These are phyloP conservation scores for Betta splendens DNA, from an alignment of 2,797 vertebrate genomes.

Conservation along the genomic window DNA sequence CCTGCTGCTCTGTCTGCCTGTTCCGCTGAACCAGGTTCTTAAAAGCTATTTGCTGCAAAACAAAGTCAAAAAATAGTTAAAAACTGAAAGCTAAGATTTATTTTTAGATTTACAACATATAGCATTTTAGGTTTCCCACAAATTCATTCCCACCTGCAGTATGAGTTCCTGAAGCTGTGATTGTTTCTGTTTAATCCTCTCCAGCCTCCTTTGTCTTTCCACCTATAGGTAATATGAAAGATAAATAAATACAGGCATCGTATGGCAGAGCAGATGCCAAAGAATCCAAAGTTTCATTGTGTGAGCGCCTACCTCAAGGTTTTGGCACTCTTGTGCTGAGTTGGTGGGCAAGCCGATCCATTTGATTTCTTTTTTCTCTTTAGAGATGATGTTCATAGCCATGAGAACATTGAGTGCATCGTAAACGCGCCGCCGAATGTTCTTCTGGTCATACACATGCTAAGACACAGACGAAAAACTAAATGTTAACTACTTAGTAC, in stretches of 20 bases:
- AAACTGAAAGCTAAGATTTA: not conserved
- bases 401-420: slow-evolving; percentile 99
- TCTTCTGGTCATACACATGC: slow-evolving; percentile 99
- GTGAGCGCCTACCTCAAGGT: slow-evolving; percentile 88
- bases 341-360: slow-evolving; percentile 99
- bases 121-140: no score
- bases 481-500: not conserved
- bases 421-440: slow-evolving; percentile 97
- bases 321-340: slow-evolving; percentile 99
- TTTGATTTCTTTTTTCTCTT: slow-evolving; percentile 99
- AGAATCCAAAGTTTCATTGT: not conserved
- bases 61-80: slow-evolving; percentile 20
- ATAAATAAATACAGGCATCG: not conserved
- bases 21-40: slow-evolving; percentile 98
- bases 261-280: not conserved
- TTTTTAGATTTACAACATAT: no score
- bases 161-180: slow-evolving; percentile 99
- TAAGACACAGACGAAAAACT: slow-evolving; percentile 22
- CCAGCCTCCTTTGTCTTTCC: slow-evolving; percentile 94
- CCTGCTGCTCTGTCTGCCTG: slow-evolving; percentile 92
- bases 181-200: slow-evolving; percentile 99
- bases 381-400: slow-evolving; percentile 99
- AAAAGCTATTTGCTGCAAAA: slow-evolving; percentile 97
- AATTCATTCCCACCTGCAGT: slow-evolving; percentile 87
- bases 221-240: slow-evolving; percentile 79